Evolutionary conservation across 2,888 invertebrate species (phyloP).

Genomic region (Dromius quadrimaculatus): DNA sequence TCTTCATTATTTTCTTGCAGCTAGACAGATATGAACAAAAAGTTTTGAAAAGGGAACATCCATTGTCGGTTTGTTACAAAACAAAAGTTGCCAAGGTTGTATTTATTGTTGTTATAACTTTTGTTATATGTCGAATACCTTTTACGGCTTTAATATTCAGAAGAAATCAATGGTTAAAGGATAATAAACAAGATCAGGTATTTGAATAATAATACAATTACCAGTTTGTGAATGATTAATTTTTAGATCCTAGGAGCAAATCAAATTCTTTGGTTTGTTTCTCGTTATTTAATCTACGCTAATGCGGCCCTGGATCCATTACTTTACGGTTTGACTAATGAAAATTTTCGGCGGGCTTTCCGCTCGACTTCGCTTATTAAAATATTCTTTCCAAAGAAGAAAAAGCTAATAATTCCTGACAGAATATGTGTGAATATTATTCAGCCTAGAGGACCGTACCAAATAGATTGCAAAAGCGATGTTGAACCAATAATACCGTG

Average conservation of each 20-base stretch:
- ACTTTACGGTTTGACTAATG: conserved; percentile 81
- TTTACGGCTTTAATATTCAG: conserved; percentile 80
- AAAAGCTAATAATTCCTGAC: conserved; percentile 24
- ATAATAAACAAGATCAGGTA: conserved; percentile 61
- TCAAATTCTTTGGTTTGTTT: conserved; percentile 74
- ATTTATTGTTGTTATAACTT: conserved; percentile 76
- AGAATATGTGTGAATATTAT: conserved; percentile 47
- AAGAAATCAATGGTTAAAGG: conserved; percentile 69
- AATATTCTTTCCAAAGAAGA: conserved; percentile 62
- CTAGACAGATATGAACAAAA: conserved; percentile 76
- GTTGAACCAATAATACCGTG: conserved; percentile 1
- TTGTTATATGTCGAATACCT: conserved; percentile 78
- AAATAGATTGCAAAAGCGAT: conserved; percentile 38
- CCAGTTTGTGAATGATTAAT: neutral
- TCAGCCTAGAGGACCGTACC: conserved; percentile 43
- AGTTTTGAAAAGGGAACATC: conserved; percentile 73
- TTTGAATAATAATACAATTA: neutral
- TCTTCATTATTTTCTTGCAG: conserved; percentile 61
- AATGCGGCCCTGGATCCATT: conserved; percentile 83
- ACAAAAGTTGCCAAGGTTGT: conserved; percentile 78
- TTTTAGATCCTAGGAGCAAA: conserved; percentile 71
- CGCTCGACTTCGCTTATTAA: conserved; percentile 69
- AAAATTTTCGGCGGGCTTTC: conserved; percentile 77
- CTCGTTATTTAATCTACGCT: conserved; percentile 77
- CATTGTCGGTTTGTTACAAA: conserved; percentile 74